These are phyloP conservation scores for Rafetus swinhoei DNA, from an alignment of 2,113 vertebrate species.

Conservation along the genomic window DNA sequence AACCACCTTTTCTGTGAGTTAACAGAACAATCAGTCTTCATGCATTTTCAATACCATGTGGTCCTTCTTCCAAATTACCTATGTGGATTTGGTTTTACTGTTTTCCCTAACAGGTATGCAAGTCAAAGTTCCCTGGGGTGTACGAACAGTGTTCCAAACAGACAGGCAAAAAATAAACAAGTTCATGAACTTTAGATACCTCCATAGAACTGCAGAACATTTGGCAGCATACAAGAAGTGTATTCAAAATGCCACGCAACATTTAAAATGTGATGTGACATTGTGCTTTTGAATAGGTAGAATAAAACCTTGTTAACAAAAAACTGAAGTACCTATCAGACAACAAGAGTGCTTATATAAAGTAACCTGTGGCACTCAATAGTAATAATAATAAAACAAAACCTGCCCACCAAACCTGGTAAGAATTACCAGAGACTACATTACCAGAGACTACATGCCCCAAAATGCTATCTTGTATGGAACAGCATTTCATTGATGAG, in stretches of 20 bases:
- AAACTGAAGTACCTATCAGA: background rate
- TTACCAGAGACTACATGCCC: background rate
- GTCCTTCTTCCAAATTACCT: background rate
- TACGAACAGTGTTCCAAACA: background rate
- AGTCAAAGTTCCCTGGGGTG: background rate
- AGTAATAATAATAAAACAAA: background rate
- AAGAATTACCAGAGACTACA: background rate
- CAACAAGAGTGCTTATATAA: background rate
- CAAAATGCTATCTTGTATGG: background rate
- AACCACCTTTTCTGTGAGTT: rapidly evolving
- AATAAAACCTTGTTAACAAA: background rate
- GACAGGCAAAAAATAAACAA: background rate
- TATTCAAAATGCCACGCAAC: background rate
- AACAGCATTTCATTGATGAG: background rate
- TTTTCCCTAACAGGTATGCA: background rate
- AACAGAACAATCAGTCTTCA: background rate
- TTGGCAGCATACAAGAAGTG: background rate
- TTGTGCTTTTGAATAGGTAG: background rate
- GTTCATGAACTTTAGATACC: background rate
- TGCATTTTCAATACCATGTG: background rate
- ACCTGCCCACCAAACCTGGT: background rate
- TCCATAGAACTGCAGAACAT: background rate
- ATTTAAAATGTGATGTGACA: background rate
- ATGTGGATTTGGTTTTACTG: slow-evolving; percentile 4
- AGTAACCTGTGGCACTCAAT: background rate